phyloP scores from a whole-genome alignment of 1,140 invertebrate genomes.

The Ips nitidus region DNA sequence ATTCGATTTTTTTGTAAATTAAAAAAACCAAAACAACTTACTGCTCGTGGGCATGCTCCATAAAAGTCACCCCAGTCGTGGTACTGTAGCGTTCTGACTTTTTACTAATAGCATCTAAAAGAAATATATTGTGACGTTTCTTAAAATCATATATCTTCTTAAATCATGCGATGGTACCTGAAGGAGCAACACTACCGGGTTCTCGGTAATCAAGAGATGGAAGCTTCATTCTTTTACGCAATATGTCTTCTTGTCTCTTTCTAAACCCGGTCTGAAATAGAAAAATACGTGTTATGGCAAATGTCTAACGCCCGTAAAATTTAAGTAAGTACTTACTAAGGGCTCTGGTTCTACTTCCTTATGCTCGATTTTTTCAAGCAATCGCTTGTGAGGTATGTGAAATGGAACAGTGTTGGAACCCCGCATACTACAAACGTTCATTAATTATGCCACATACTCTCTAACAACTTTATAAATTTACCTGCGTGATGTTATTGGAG shows the following conservation, averaged over 20 bases:
- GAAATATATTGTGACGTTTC: background rate
- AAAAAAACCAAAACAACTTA: background rate
- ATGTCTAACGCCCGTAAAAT: background rate
- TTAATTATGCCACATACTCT: background rate
- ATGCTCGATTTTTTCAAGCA: slow-evolving; percentile 59
- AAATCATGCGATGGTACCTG: background rate
- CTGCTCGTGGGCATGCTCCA: slow-evolving; percentile 21
- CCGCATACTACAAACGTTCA: slow-evolving; percentile 30
- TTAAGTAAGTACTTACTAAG: slow-evolving; percentile 52
- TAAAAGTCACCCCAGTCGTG: slow-evolving; percentile 1
- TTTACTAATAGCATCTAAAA: background rate
- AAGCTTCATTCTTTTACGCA: slow-evolving; percentile 8
- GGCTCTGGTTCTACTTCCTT: slow-evolving; percentile 57
- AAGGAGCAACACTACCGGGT: too few species aligned
- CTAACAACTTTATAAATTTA: slow-evolving; percentile 1
- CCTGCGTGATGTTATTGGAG: slow-evolving; percentile 12
- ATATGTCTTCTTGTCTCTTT: slow-evolving; percentile 29
- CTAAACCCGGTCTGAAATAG: slow-evolving; percentile 25
- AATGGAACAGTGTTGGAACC: slow-evolving; percentile 56
- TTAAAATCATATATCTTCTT: slow-evolving; percentile 1
- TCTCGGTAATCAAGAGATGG: slow-evolving; percentile 6
- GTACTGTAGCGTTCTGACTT: background rate
- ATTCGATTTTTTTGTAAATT: background rate
- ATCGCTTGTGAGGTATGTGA: slow-evolving; percentile 60
- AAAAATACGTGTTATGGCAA: background rate